Base-by-base conservation (phyloP, 2,113 vertebrate species). In the Syngnathus floridae region DNA sequence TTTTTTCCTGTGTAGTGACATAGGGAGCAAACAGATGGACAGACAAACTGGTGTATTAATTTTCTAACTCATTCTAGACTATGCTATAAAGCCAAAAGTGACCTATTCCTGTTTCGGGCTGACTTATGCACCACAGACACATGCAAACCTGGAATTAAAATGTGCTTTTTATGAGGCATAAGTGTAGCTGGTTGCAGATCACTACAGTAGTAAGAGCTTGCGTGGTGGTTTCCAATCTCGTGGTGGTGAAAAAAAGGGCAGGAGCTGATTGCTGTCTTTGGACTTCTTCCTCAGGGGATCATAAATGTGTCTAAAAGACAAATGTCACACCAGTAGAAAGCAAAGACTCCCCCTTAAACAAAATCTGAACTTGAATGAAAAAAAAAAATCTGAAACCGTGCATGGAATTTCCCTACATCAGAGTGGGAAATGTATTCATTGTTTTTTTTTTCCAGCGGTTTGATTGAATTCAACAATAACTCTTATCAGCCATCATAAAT, bases 391-490 rank as follows among this genome's bases (percentile, higher is more conserved):
- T 37, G 7, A 19, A 57, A 40, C 40, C 7, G 19, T 9, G 35
- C 59, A 26, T 17, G 40, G 12, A 61, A 43, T 61, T 43, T 61
- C 40, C n/a, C 21, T 10, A 38, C 19, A 13, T 38, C 35, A 14
- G 43, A 11, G 14, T 54, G 26, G 36, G 37, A 37, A 54, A 22
- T 71, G 35, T 62, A 51, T 61, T 61, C 61, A 68, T 46, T 51
- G 45, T 58, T 68, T 55, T 54, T 51, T 31, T 31, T 40, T 66
- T 48, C 43, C 45, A 55, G 46, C 73, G 48, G 62, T 76, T 70
- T 48, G 38, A 74, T 70, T 76, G 31, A 79, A 63, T 62, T 45
- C 36, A 48, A 48, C 45, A 73, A 65, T 57, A 73, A 66, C 37
- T 69, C 64, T 55, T 58, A 13, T 45, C 61, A 67, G 62, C 38